Evolutionary conservation across 2,113 vertebrate species (phyloP).

Genomic region (Epinephelus moara): DNA sequence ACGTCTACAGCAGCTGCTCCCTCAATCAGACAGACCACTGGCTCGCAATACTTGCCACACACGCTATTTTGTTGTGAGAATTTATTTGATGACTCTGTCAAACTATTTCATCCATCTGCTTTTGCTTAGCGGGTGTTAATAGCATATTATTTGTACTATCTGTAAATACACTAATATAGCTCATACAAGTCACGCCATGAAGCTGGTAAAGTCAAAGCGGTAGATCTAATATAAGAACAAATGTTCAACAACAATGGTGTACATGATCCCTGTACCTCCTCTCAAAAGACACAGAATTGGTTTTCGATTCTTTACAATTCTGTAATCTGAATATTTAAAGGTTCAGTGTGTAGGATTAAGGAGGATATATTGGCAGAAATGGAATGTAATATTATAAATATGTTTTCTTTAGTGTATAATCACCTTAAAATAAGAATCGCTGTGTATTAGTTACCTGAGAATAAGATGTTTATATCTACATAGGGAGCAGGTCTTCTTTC

Average conservation of each 20-base stretch:
- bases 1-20: constrained; percentile 67
- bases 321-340: neutral
- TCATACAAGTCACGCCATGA: neutral
- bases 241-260: neutral
- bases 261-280: neutral
- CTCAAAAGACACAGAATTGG: neutral
- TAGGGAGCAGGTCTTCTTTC: no score
- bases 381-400: no score
- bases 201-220: neutral
- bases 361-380: no score
- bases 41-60: constrained; percentile 26
- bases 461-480: no score
- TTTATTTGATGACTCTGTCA: constrained; percentile 20
- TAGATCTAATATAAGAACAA: neutral
- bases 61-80: neutral
- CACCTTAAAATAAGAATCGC: no score
- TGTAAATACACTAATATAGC: neutral
- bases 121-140: neutral
- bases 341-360: no score
- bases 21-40: constrained; percentile 49
- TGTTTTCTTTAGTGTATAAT: no score
- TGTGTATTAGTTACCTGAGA: no score
- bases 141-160: no score
- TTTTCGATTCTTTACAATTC: neutral
- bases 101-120: constrained; percentile 13